Percentiles rank a stretch among this genome's conserved stretches.
Evolutionary conservation across 2,797 vertebrate species (phyloP).

Genomic region (Cephalopachus bancanus): DNA sequence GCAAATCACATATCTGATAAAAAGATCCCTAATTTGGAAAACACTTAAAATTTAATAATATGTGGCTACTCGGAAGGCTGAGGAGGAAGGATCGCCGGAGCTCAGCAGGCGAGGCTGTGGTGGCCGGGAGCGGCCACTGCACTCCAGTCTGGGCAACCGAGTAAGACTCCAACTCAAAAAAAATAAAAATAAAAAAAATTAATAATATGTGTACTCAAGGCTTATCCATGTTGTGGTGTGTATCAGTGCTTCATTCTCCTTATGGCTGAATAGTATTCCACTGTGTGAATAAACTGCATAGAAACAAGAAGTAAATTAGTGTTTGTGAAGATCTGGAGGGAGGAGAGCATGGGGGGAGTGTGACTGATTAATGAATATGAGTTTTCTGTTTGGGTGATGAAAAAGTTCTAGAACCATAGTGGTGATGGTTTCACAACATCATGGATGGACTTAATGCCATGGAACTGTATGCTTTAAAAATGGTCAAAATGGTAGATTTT

Average conservation of each 20-base stretch:
- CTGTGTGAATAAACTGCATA: background rate
- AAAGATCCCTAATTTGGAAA: background rate
- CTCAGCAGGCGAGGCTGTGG: no score
- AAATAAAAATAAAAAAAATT: no score
- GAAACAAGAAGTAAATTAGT: background rate
- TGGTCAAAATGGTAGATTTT: background rate
- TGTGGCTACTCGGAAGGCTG: background rate
- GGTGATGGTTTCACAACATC: rapidly evolving
- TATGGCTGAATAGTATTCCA: background rate
- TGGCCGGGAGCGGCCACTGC: no score
- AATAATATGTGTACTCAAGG: background rate
- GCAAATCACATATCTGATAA: background rate
- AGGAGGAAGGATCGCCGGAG: no score
- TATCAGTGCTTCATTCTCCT: background rate
- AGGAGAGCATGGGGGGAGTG: no score
- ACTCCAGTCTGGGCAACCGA: no score
- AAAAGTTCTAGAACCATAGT: background rate
- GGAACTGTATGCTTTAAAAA: background rate
- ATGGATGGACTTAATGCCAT: background rate
- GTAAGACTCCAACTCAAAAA: no score
- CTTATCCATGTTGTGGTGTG: background rate
- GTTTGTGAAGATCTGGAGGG: background rate
- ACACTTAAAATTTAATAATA: background rate
- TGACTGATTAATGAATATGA: background rate
- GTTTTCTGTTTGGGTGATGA: background rate